Evolutionary conservation across 2,888 invertebrate genomes (phyloP), one percentile per base, ranked within the genome.

Genomic region (Dryobotodes eremita): DNA sequence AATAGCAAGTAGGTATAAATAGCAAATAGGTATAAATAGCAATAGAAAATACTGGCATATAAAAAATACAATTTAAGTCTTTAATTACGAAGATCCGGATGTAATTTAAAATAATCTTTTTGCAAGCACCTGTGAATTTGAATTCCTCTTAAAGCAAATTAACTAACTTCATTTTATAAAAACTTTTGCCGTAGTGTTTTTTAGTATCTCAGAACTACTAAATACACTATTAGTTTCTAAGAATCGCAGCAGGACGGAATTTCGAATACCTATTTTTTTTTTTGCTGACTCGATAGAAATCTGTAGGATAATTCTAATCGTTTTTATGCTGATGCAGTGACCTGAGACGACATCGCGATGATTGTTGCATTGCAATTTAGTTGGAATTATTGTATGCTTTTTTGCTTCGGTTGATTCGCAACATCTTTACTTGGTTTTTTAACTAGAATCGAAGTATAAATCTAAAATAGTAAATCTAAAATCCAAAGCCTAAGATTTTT

Each of bases 281-380:
- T 80, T 71, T 71, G 36, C 31, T 3, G 36, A 36, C 15, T 36
- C 31, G 15, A 36, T 20, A 48, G 53, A 61, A 55, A 72, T 73
- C n/a, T 31, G 0, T 5, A 26, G 62, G 65, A 74, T 68, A n/a
- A 66, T 71, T 73, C 11, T n/a, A 57, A 72, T 69, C 13, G 65
- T 80, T 84, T 84, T 80, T 75, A 46, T 42, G 8, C 13, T 11
- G 26, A 74, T 42, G 64, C 73, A 46, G 48, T 76, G 82, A 85
- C 74, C 84, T 31, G 65, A 69, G 36, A 79, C 84, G 82, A 64
- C 53, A 46, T 73, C 59, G 66, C 46, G 23, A 66, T 11, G 15
- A 70, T 64, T 61, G 57, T 66, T 79, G 74, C 57, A 69, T 66
- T 64, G 8, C 15, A 15, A 69, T 69, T 66, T 46, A n/a, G 46